phyloP scores from a whole-genome alignment of 2,888 invertebrate genomes.

The Polietes domitor region DNA sequence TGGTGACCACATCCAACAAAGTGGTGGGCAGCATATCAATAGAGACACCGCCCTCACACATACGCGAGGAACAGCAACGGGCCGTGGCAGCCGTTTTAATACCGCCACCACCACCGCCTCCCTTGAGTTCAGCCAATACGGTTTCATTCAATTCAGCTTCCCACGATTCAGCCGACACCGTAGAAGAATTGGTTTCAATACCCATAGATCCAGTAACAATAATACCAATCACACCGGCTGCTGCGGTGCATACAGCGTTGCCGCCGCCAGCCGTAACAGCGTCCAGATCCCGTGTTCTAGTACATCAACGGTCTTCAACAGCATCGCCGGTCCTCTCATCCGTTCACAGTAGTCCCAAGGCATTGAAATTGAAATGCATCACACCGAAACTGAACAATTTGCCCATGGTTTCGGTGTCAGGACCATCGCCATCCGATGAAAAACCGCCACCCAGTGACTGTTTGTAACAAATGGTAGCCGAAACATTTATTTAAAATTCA shows the following conservation, averaged over 20 bases:
- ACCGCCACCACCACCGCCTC: conserved; percentile 68
- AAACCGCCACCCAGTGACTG: conserved; percentile 79
- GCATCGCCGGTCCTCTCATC: conserved; percentile 73
- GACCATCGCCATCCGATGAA: conserved; percentile 90
- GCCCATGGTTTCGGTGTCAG: conserved; percentile 89
- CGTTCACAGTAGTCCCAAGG: conserved; percentile 76
- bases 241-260: neutral
- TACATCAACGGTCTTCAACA: conserved; percentile 77
- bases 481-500: conserved; percentile 80
- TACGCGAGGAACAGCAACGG: conserved; percentile 74
- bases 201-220: conserved; percentile 61
- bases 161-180: conserved; percentile 76
- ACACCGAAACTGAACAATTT: conserved; percentile 80
- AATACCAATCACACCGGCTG: neutral
- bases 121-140: conserved; percentile 66
- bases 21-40: conserved; percentile 80
- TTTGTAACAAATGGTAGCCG: conserved; percentile 81
- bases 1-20: conserved; percentile 77
- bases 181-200: conserved; percentile 75
- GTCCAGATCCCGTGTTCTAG: conserved; percentile 73
- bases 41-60: conserved; percentile 79
- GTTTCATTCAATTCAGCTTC: conserved; percentile 70
- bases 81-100: conserved; percentile 61
- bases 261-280: conserved; percentile 43
- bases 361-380: conserved; percentile 73